These are phyloP conservation scores for Vannuccia rotundouncinata DNA, from an alignment of 2,888 invertebrate species.

Conservation along the genomic window DNA sequence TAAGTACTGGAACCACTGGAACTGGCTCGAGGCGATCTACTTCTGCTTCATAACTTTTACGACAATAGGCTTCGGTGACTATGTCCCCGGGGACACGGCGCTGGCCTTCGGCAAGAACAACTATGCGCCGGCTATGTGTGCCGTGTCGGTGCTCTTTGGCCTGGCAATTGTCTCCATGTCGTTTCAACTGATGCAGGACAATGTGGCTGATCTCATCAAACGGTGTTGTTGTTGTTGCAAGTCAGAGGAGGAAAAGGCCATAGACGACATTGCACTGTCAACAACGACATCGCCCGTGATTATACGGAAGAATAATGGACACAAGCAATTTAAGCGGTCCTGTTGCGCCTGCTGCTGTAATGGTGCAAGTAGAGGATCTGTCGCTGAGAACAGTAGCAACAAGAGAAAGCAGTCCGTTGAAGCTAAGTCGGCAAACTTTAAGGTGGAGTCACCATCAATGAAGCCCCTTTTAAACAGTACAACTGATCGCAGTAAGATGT, in stretches of 20 bases:
- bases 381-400: too few species aligned
- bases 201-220: not conserved
- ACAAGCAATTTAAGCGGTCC: too few species aligned
- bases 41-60: conserved; percentile 42
- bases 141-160: conserved; percentile 40
- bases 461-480: too few species aligned
- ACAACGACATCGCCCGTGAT: not conserved
- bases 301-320: too few species aligned
- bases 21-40: conserved; percentile 40
- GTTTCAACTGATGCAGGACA: not conserved
- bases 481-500: too few species aligned
- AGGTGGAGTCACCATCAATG: too few species aligned
- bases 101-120: conserved; percentile 27
- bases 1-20: conserved; percentile 40
- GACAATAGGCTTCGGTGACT: conserved; percentile 41
- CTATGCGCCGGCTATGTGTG: conserved; percentile 39
- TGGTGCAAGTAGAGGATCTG: too few species aligned
- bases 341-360: too few species aligned
- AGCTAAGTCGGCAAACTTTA: too few species aligned
- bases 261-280: not conserved
- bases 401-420: too few species aligned
- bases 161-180: conserved; percentile 41
- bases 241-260: not conserved
- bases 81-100: conserved; percentile 7
- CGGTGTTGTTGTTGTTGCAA: not conserved